Evolutionary conservation across 2,113 vertebrate genomes (phyloP).

Genomic region (Diadophis punctatus): DNA sequence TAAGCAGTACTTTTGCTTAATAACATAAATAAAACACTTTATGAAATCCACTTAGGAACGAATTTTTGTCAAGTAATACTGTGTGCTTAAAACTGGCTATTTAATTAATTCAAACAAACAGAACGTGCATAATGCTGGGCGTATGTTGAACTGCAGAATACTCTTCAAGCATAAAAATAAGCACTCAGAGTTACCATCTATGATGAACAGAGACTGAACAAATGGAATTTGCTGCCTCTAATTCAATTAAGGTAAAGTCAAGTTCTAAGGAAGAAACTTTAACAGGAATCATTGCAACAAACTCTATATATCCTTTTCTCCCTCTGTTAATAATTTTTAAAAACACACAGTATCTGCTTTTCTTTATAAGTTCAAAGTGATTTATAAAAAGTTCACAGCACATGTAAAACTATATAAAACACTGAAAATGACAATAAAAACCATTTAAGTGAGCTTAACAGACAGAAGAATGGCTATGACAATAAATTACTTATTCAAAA

Average conservation of each 20-base stretch:
- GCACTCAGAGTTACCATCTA: background rate
- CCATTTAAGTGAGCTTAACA: background rate
- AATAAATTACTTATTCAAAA: background rate
- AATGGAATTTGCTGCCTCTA: background rate
- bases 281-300: background rate
- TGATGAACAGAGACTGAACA: constrained; percentile 5
- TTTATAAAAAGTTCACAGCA: background rate
- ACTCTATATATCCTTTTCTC: background rate
- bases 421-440: background rate
- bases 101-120: constrained; percentile 39
- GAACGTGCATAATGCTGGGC: constrained; percentile 36
- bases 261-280: background rate
- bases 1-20: constrained; percentile 40
- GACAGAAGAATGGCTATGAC: background rate
- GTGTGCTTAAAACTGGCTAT: constrained; percentile 16
- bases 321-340: background rate
- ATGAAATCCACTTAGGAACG: constrained; percentile 30
- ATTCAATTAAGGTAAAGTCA: background rate
- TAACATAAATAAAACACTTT: constrained; percentile 42
- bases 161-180: constrained; percentile 53
- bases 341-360: background rate
- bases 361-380: background rate
- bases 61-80: constrained; percentile 38
- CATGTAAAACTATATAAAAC: background rate
- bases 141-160: constrained; percentile 51